phyloP scores from a whole-genome alignment of 2,888 invertebrate species.

The Hyppa rectilinea region DNA sequence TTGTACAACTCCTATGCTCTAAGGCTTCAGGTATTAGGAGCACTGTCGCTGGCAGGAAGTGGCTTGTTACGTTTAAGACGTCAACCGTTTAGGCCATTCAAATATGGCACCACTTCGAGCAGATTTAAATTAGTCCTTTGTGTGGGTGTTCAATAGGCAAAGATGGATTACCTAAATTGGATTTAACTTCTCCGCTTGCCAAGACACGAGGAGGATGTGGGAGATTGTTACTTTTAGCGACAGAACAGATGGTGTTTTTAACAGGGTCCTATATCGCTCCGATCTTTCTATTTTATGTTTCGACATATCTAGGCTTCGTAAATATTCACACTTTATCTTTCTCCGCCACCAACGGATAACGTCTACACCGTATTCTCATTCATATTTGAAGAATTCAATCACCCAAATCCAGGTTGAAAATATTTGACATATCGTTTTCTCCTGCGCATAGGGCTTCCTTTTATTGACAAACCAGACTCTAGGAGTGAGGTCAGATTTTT shows the following conservation, averaged over 20 bases:
- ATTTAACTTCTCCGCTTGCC: slow-evolving; percentile 18
- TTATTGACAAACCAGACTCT: slow-evolving; percentile 11
- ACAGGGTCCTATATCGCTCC: neutral
- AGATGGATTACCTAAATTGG: slow-evolving; percentile 43
- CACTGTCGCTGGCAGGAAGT: slow-evolving; percentile 71
- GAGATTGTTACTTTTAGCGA: slow-evolving; percentile 18
- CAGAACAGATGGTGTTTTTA: neutral
- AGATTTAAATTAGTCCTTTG: slow-evolving; percentile 40
- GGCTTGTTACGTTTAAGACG: slow-evolving; percentile 60
- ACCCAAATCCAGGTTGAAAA: slow-evolving; percentile 2
- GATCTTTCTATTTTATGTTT: neutral
- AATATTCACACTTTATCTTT: neutral
- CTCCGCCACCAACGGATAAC: no score
- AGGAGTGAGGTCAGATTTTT: slow-evolving; percentile 19
- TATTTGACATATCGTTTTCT: slow-evolving; percentile 23
- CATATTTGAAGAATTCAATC: slow-evolving; percentile 33
- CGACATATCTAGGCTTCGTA: neutral
- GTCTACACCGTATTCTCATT: slow-evolving; percentile 25
- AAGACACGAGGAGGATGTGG: slow-evolving; percentile 17
- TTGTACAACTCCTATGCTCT: slow-evolving; percentile 57
- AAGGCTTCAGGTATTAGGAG: slow-evolving; percentile 71
- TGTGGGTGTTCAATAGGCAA: slow-evolving; percentile 53
- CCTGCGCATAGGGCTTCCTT: neutral
- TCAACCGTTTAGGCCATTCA: slow-evolving; percentile 58
- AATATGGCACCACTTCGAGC: slow-evolving; percentile 38